phyloP scores from a whole-genome alignment of 2,888 invertebrate genomes.

The Hedychridium roseum region DNA sequence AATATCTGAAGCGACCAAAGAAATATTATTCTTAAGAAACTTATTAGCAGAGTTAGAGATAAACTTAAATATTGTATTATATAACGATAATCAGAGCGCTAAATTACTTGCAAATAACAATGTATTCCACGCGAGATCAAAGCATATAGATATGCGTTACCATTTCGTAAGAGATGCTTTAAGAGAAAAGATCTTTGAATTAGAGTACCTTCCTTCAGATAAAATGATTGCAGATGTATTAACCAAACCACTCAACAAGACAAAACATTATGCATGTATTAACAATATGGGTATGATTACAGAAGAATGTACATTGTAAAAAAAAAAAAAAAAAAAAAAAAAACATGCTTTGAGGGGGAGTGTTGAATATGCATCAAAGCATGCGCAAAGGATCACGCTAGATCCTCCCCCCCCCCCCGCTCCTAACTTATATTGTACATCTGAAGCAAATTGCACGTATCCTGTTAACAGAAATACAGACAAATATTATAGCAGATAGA shows the following conservation, averaged over 20 bases:
- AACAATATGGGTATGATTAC: too few species aligned
- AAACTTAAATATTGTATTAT: constrained; percentile 4
- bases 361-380: too few species aligned
- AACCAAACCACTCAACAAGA: constrained; percentile 7
- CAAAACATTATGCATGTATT: too few species aligned
- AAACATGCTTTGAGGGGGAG: too few species aligned
- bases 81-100: constrained; percentile 10
- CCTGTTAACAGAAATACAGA: too few species aligned
- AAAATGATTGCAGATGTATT: constrained; percentile 10
- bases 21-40: constrained; percentile 2
- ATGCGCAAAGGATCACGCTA: too few species aligned
- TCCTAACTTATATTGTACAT: too few species aligned
- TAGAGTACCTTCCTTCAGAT: constrained; percentile 2
- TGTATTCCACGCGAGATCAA: constrained; percentile 7
- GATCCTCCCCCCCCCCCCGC: too few species aligned
- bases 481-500: too few species aligned
- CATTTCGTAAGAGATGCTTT: constrained; percentile 5
- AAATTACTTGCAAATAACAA: constrained; percentile 1
- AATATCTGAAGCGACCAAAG: constrained; percentile 5
- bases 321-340: too few species aligned
- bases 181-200: neutral
- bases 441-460: too few species aligned
- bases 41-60: constrained; percentile 6
- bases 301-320: too few species aligned
- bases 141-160: constrained; percentile 9